Conservation (phyloP, 2,113 vertebrate genomes). For the Nycticorax nycticorax region DNA sequence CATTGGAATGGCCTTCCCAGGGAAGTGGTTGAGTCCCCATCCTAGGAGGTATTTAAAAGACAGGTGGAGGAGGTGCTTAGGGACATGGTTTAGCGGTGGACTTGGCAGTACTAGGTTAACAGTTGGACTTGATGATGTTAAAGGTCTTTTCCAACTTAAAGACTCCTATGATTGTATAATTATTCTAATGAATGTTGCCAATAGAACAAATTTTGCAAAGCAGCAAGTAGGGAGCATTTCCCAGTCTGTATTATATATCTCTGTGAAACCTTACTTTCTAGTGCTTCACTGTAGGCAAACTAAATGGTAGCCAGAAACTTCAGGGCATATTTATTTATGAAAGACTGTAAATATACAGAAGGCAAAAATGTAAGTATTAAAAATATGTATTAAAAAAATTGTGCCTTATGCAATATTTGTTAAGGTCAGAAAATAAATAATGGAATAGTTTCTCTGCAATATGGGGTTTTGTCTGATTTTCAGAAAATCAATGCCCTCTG, state of each 20-base stretch:
- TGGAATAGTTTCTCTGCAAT: background rate
- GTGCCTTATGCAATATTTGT: background rate
- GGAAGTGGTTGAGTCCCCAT: too few species aligned
- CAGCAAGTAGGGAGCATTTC: background rate
- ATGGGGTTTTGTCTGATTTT: background rate
- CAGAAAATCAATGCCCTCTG: background rate
- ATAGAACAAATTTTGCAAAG: conserved; percentile 27
- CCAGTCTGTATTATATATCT: background rate
- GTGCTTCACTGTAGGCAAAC: background rate
- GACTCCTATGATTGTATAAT: background rate
- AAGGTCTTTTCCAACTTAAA: too few species aligned
- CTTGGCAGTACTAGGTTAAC: too few species aligned
- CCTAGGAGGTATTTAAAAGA: too few species aligned
- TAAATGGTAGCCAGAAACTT: conserved; percentile 8
- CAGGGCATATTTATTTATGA: background rate
- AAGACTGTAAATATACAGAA: background rate
- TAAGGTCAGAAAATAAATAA: background rate
- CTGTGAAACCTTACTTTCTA: background rate
- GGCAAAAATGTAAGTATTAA: background rate
- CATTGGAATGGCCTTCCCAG: too few species aligned
- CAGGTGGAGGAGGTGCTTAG: too few species aligned
- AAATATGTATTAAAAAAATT: background rate
- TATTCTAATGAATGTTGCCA: conserved; percentile 11
- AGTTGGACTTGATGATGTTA: too few species aligned
- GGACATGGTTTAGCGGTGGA: too few species aligned